phyloP scores from a whole-genome alignment of 2,113 vertebrate genomes.

The Grallaria varia region DNA sequence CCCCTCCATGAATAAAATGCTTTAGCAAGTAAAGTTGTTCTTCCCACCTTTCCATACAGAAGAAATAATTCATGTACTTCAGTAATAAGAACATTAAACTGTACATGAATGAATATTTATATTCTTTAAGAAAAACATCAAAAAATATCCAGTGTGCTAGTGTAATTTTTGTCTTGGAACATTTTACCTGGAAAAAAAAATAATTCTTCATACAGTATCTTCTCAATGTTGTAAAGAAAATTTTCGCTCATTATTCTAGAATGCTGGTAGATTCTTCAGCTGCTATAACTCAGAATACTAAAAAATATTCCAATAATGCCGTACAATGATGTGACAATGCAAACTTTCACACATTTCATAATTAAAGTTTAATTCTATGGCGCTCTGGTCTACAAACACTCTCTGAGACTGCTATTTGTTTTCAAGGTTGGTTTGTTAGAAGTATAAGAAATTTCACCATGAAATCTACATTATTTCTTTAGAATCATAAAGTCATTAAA shows the following conservation, averaged over 20 bases:
- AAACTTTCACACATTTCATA: neutral
- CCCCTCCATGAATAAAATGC: neutral
- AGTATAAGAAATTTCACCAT: neutral
- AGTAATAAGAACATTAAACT: neutral
- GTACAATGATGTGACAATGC: neutral
- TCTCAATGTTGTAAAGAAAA: neutral
- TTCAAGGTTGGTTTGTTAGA: neutral
- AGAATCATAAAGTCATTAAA: neutral
- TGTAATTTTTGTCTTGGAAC: neutral
- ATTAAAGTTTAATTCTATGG: neutral
- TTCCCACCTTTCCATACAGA: neutral
- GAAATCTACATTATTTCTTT: neutral
- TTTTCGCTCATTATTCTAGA: neutral
- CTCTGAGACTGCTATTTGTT: neutral
- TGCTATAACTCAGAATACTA: neutral
- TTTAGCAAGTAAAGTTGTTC: neutral
- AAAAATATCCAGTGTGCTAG: neutral
- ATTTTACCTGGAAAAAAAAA: neutral
- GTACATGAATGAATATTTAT: neutral
- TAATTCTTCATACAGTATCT: neutral
- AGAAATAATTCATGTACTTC: neutral
- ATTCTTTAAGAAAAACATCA: neutral
- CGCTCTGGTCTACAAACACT: neutral
- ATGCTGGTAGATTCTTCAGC: neutral
- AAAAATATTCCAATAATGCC: neutral